Conservation (phyloP, 2,113 vertebrate genomes). For the Megalops atlanticus region DNA sequence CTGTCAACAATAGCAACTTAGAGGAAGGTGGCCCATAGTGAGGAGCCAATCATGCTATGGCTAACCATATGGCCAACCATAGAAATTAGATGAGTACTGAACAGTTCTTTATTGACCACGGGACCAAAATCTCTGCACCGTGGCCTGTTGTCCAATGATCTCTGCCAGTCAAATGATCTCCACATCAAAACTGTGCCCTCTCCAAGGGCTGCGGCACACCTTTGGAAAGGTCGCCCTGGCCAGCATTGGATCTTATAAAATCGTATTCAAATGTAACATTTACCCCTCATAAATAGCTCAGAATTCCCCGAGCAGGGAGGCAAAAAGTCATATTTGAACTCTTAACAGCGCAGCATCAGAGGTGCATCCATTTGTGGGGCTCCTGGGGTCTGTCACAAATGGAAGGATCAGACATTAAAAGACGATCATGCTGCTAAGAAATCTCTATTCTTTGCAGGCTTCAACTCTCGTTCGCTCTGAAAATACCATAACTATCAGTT, state of each 20-base stretch:
- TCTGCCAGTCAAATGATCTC: slow-evolving; percentile 10
- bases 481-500: not conserved
- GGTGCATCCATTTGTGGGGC: slow-evolving; percentile 33
- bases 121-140: not conserved
- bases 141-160: not conserved
- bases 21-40: no score
- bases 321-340: slow-evolving; percentile 69
- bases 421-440: not conserved
- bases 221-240: slow-evolving; percentile 41
- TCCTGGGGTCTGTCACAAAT: slow-evolving; percentile 29
- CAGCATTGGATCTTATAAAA: slow-evolving; percentile 66
- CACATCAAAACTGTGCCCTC: slow-evolving; percentile 15
- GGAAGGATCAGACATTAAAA: slow-evolving; percentile 10
- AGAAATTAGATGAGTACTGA: not conserved
- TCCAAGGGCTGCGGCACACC: slow-evolving; percentile 31
- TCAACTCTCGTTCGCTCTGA: no score
- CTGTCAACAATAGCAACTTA: no score
- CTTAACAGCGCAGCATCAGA: slow-evolving; percentile 54
- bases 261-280: slow-evolving; percentile 75
- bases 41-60: no score
- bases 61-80: no score
- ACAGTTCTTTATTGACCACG: not conserved
- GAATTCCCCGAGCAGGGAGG: slow-evolving; percentile 54
- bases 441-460: not conserved
- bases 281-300: slow-evolving; percentile 55